Evolutionary conservation across 2,797 vertebrate genomes (phyloP), one percentile per base, ranked within the genome.

Genomic region (Oceanodroma leucorhoa): DNA sequence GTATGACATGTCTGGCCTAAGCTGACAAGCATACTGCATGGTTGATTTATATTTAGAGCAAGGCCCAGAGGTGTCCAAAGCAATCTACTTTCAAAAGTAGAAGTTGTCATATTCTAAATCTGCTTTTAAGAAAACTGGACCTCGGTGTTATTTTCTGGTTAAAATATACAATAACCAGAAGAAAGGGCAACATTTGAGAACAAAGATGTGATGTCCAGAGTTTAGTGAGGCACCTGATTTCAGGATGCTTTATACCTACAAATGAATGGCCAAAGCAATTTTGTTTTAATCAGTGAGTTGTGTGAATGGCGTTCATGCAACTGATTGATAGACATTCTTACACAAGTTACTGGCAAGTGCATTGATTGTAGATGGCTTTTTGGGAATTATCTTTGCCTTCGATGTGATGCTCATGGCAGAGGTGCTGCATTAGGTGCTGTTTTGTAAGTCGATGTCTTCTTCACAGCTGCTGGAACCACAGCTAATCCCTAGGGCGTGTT

Each of bases 21-120:
- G n/a, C 14, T 91, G 80, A 94, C 78, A 95, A 88, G 87, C 65
- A 82, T 53, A 92, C 24, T 90, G 32, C 64, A 64, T 76, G 89
- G 78, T 30, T 92, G 89, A 95, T 83, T 75, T 87, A 69, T 76
- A 87, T 94, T 96, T 90, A 94, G 46, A 93, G 50, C 84, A 92
- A 90, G 70, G 78, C 60, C 41, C 79, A 87, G 53, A 82, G 53
- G 57, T 95, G 72, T 91, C 82, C 87, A 79, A 92, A 96, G 57
- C 46, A 89, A 83, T 79, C 73, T 89, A 81, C 34, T 90, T 94
- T 84, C 77, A 71, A 91, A 83, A 83, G 79, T 32, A 72, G 82
- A 94, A 83, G 66, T 65, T 92, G 73, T 82, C 71, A 91, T 94
- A 78, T 69, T 91, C 82, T 88, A 66, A 65, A 80, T 45, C 65